Evolutionary conservation across 2,888 invertebrate genomes (phyloP), one percentile per base, ranked within the genome.

Genomic region (Microplitis manilae): DNA sequence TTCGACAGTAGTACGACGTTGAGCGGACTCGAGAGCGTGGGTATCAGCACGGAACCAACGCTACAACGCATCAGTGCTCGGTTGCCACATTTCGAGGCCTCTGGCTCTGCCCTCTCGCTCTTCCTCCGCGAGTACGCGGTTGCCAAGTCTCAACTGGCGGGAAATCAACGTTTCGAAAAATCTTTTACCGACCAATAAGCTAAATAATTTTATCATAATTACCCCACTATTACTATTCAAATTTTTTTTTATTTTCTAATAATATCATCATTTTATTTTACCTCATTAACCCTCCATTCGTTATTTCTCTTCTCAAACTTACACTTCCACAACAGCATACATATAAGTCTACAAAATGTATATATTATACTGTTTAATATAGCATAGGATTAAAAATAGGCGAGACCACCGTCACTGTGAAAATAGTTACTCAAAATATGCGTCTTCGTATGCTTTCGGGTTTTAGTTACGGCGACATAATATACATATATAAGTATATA

Each of bases 41-140:
- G 90, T 90, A 90, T 90, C 90, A 90, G 90, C 89, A 90, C 90
- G 90, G 90, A 90, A 90, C 90, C 88, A 87, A 87, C 85, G 86
- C 86, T 86, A 86, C 87, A 81, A 85, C 82, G 84, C 85, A 85
- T 86, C 83, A 85, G 75, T 67, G 87, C 90, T 83, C 77, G 79
- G 90, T 90, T 90, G 90, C 90, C 90, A 87, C 86, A 85, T 89
- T 89, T 89, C 88, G 87, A 87, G 87, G 86, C 85, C 85, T 86
- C 84, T 81, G 75, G 79, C 80, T 73, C 81, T 67, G 20, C 39
- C 69, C 79, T 79, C 82, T 81, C 79, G 75, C 77, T 81, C 82
- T 79, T 77, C 71, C 72, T 67, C 79, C 78, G 75, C 79, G 78
- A 76, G 72, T 59, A 70, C 81, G 69, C 68, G 78, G 85, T 86